phyloP scores from a whole-genome alignment of 2,797 vertebrate genomes.

The Prunella strophiata region DNA sequence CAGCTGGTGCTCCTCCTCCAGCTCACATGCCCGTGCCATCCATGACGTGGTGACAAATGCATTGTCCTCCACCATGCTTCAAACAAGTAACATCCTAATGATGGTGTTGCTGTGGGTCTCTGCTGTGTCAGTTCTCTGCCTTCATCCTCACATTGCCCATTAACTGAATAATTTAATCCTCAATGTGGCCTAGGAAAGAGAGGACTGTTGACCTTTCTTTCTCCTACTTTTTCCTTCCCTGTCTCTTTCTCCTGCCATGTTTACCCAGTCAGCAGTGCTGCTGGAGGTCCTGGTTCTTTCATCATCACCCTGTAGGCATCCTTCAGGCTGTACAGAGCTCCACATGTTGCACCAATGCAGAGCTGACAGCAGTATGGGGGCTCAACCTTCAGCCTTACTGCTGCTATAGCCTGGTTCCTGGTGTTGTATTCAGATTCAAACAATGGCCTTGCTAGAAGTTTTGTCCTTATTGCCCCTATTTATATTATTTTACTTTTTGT shows the following conservation, averaged over 20 bases:
- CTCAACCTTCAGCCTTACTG: background rate
- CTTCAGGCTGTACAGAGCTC: background rate
- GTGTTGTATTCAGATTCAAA: background rate
- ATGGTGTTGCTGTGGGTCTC: background rate
- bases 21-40: background rate
- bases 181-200: background rate
- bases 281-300: background rate
- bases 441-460: background rate
- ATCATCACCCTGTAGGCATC: background rate
- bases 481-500: background rate
- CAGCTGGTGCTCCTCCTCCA: background rate
- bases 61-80: background rate
- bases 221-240: background rate
- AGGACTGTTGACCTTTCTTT: background rate
- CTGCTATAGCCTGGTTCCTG: background rate
- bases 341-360: background rate
- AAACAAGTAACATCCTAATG: accelerated
- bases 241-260: background rate
- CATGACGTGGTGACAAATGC: background rate
- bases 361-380: background rate
- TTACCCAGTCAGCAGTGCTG: background rate
- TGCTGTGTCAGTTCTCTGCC: background rate
- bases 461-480: background rate
- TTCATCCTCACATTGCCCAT: background rate
- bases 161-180: background rate